A percentile compares a stretch with the other conserved stretches of the same genome.
phyloP scores from a whole-genome alignment of 1,140 invertebrate genomes.

The Helicoverpa zea region DNA sequence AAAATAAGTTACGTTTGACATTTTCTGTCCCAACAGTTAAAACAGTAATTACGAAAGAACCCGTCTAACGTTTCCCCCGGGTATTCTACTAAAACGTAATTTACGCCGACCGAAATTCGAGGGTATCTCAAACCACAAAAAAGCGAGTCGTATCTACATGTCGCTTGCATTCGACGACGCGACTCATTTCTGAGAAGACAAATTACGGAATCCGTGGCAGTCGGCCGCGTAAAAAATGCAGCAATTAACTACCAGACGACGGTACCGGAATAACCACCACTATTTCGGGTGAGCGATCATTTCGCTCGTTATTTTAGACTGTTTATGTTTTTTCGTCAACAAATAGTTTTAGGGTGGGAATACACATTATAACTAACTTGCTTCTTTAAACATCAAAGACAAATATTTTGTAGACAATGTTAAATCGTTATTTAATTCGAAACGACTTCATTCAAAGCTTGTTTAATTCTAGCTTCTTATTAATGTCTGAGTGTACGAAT shows the following conservation, averaged over 20 bases:
- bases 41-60: constrained; percentile 81
- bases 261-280: constrained; percentile 71
- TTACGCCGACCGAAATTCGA: constrained; percentile 80
- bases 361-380: constrained; percentile 59
- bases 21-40: constrained; percentile 80
- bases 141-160: constrained; percentile 80
- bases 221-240: constrained; percentile 81
- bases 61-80: constrained; percentile 83
- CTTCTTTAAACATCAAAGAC: constrained; percentile 62
- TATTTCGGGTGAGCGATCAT: constrained; percentile 75
- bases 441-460: constrained; percentile 41
- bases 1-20: constrained; percentile 80
- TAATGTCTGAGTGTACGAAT: constrained; percentile 68
- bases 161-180: constrained; percentile 83
- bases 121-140: constrained; percentile 72
- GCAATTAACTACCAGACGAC: constrained; percentile 80
- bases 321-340: constrained; percentile 70
- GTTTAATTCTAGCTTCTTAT: constrained; percentile 69
- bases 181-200: constrained; percentile 86
- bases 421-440: constrained; percentile 36
- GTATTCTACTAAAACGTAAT: constrained; percentile 83
- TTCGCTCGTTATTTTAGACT: constrained; percentile 74
- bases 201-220: constrained; percentile 83
- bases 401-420: constrained; percentile 53
- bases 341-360: constrained; percentile 52